Evolutionary conservation across 2,797 vertebrate species (phyloP).

Genomic region (Todus mexicanus): DNA sequence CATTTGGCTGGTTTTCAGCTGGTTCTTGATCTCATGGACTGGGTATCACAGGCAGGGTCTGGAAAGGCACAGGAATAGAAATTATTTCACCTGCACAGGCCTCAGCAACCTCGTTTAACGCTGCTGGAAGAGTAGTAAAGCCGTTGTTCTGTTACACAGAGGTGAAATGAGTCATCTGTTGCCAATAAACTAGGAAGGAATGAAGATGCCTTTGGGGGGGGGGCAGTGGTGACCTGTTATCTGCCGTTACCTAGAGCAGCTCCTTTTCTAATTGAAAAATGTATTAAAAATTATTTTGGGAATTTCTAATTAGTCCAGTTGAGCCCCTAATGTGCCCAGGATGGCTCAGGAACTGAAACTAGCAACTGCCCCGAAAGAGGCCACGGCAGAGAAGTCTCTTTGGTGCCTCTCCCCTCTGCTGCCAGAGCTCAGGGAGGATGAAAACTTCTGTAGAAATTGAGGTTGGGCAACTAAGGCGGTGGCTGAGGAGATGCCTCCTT

Average conservation of each 20-base stretch:
- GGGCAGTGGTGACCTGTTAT: no score
- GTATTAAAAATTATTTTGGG: constrained; percentile 58
- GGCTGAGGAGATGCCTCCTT: not conserved
- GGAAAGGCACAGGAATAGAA: not conserved
- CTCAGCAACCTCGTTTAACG: not conserved
- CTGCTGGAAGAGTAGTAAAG: not conserved
- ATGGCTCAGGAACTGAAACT: not conserved
- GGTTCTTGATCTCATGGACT: not conserved
- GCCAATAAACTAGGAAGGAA: not conserved
- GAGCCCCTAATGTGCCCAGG: not conserved
- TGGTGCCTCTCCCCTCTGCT: not conserved
- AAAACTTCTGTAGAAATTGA: not conserved
- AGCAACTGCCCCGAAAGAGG: not conserved
- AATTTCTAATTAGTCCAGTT: constrained; percentile 32
- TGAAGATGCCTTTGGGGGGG: not conserved
- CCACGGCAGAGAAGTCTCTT: not conserved
- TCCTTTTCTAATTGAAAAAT: constrained; percentile 36
- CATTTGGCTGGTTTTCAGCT: not conserved
- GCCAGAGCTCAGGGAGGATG: not conserved
- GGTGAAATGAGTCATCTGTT: constrained; percentile 15
- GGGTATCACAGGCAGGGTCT: not conserved
- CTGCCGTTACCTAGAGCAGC: not conserved
- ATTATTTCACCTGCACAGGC: not conserved
- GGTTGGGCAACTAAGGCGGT: not conserved
- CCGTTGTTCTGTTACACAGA: not conserved